Base-by-base conservation (phyloP, 2,797 vertebrate species). In the Agapornis canus region DNA sequence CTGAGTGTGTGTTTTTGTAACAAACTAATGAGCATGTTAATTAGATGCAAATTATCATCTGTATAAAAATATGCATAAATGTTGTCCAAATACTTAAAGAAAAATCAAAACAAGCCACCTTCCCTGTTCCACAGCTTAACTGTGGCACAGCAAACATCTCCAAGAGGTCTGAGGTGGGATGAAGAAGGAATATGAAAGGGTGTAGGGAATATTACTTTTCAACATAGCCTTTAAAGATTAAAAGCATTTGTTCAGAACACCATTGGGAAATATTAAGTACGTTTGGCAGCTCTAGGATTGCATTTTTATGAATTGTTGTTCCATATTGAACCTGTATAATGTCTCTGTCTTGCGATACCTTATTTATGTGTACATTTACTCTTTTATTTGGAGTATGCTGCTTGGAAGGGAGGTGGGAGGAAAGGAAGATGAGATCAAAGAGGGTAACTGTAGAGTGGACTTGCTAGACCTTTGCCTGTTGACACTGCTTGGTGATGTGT, bases 11-110 rank as follows among this genome's bases (percentile, higher is more conserved):
- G 27, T 11, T 18, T 16, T 49, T 32, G 17, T 5, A 59, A 42
- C 40, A 29, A 89, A 56, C 31, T 10, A 23, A 27, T 0, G 15
- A 27, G 83, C 52, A 29, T 75, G 59, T 56, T 94, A 88, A 95
- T 94, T 13, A 89, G 57, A 93, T 86, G 79, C 64, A 96, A 93
- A 91, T 66, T 11, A 9, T 35, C n/a, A 57, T 57, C 35, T 11
- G 22, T 35, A 35, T 57, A 25, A 57, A 35, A 25, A 35, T 9
- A 35, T 17, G 14, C 22, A 15, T 32, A 25, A 25, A 35, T 23
- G n/a, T 57, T 54, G 47, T 86, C 79, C 90, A 93, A 95, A 94
- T 93, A 94, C 92, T 95, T 80, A 75, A 92, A 91, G 56, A 35
- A 3, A 43, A 86, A 71, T 82, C 37, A 60, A 94, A 95, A 77